Evolutionary conservation across 2,888 invertebrate species (phyloP), one percentile per base, ranked within the genome.

Genomic region (Gibbula magus): DNA sequence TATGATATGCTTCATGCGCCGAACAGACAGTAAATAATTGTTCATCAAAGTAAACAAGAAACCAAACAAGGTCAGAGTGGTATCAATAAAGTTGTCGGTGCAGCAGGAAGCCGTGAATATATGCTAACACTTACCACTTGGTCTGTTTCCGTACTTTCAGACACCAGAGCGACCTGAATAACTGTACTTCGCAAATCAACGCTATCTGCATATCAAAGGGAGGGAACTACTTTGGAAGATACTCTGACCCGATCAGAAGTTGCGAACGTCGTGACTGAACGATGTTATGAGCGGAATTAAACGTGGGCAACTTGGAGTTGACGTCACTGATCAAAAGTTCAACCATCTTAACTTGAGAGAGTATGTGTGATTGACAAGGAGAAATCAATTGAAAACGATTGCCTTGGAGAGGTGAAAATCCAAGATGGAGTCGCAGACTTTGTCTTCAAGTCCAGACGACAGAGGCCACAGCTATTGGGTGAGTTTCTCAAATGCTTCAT

Each of bases 341-440:
- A 45, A 45, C 4, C 45, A 45, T 45, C 45, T 45, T 45, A 13
- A 45, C 45, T 45, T 45, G 45, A 45, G 4, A 45, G 4, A 35
- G 35, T 35, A 45, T 45, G 45, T 5, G 1, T 45, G 1, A 1
- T 13, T 45, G 1, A 10, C 10, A 45, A 45, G 45, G 45, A 45
- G 45, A 45, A 45, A 45, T 13, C 45, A 10, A n/a, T 13, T 45
- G 45, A 45, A 45, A 45, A 45, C 45, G 45, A 35, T 35, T 35
- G 45, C 45, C 45, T 35, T 8, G 35, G 35, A 45, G 45, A 45
- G 10, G 45, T 45, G 10, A 56, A 25, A 56, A 56, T 25, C 35
- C 29, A 51, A 39, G 16, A 73, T 74, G 74, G 74, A 74, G 20
- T 74, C 74, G n/a, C 45, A 74, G 51, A 74, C 74, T 10, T 51